phyloP scores from a whole-genome alignment of 2,113 vertebrate species.

The Oplegnathus fasciatus region DNA sequence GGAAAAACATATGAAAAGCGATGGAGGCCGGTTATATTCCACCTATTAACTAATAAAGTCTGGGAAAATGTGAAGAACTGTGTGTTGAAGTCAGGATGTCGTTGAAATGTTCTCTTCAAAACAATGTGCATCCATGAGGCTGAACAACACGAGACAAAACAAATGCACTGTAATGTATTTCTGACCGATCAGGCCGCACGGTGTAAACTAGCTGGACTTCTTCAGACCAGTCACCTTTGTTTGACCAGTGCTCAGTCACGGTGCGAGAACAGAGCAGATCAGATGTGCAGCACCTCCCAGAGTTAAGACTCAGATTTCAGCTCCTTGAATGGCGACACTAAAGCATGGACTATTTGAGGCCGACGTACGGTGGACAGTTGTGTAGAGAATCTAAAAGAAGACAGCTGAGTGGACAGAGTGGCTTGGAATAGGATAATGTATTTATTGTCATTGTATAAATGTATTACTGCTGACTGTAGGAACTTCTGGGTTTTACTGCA shows the following conservation, averaged over 20 bases:
- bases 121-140: too few species aligned
- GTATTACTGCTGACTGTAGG: not conserved
- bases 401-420: conserved; percentile 31
- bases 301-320: conserved; percentile 63
- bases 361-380: conserved; percentile 25
- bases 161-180: not conserved
- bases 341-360: conserved; percentile 56
- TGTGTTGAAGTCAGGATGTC: too few species aligned
- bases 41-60: not conserved
- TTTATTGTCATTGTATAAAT: not conserved
- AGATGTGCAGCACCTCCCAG: conserved; percentile 34
- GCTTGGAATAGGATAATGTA: not conserved
- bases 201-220: not conserved
- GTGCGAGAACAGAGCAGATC: conserved; percentile 30
- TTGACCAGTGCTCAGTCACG: not conserved
- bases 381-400: conserved; percentile 14
- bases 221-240: conserved; percentile 26
- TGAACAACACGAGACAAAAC: not conserved
- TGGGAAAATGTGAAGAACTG: not conserved
- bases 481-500: not conserved
- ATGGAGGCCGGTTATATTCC: not conserved
- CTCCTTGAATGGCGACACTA: conserved; percentile 58
- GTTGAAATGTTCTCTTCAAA: too few species aligned
- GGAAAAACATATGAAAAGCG: not conserved
- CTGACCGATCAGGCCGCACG: not conserved